Conservation (phyloP, 2,113 vertebrate species). For the Pyrgilauda ruficollis region DNA sequence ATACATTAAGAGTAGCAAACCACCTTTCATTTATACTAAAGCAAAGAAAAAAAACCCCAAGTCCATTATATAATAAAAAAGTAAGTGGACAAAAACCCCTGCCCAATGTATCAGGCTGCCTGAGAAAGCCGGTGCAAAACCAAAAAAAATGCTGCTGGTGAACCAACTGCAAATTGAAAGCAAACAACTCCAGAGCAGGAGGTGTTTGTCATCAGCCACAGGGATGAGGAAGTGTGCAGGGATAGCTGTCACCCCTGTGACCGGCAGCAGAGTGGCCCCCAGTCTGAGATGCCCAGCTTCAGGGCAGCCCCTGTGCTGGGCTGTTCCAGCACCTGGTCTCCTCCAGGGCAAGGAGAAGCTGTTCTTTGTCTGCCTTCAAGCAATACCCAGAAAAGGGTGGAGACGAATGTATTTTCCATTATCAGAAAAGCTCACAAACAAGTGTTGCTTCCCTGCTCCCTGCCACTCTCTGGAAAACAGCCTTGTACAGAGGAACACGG, state of each 20-base stretch:
- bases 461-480: not conserved
- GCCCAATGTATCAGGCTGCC: not conserved
- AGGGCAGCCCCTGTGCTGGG: rapidly evolving
- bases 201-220: not conserved
- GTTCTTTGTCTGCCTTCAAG: not conserved
- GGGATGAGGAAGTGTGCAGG: rapidly evolving
- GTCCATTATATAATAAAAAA: not conserved
- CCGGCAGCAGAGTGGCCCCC: rapidly evolving
- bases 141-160: not conserved
- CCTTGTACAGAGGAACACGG: rapidly evolving
- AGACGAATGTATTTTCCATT: not conserved
- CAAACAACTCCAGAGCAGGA: not conserved
- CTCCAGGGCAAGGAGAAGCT: not conserved
- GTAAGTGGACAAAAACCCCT: not conserved
- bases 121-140: not conserved
- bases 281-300: not conserved
- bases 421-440: not conserved
- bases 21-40: not conserved
- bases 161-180: not conserved
- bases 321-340: rapidly evolving
- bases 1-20: not conserved
- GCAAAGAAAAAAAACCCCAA: not conserved
- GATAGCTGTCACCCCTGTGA: not conserved
- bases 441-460: not conserved
- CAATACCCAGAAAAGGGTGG: slow-evolving; percentile 6